A percentile compares a stretch with the other conserved stretches of the same genome.
Evolutionary conservation across 2,888 invertebrate genomes (phyloP).

Genomic region (Phengaris alcon): DNA sequence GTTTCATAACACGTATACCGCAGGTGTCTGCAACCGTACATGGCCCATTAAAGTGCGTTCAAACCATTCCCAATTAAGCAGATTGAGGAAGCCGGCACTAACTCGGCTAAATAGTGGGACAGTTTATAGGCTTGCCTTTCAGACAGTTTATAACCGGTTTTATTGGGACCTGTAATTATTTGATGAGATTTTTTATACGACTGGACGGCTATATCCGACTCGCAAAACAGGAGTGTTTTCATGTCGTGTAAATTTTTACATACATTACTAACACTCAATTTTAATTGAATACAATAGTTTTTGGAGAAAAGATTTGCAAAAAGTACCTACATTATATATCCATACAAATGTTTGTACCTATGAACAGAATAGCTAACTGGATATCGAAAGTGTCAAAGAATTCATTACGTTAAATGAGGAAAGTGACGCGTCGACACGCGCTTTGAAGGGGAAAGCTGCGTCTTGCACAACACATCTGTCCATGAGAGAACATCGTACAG

Average conservation of each 20-base stretch:
- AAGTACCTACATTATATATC: too few relatives aligned
- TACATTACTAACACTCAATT: not conserved
- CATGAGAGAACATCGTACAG: too few relatives aligned
- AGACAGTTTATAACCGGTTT: conserved; percentile 49
- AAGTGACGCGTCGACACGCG: too few relatives aligned
- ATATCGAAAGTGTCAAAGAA: too few relatives aligned
- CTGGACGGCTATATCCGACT: not conserved
- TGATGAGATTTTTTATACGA: conserved; percentile 20
- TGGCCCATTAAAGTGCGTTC: conserved; percentile 54
- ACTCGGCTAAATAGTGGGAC: conserved; percentile 69
- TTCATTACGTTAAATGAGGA: too few relatives aligned
- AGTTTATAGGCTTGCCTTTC: conserved; percentile 61
- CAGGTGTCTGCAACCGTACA: conserved; percentile 33
- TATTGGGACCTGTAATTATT: conserved; percentile 29
- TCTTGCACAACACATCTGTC: too few relatives aligned
- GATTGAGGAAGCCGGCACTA: conserved; percentile 72
- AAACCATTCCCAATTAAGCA: conserved; percentile 74
- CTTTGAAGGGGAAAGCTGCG: too few relatives aligned
- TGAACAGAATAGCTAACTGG: too few relatives aligned
- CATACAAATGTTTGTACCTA: too few relatives aligned
- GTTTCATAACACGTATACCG: too few relatives aligned
- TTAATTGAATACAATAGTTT: too few relatives aligned
- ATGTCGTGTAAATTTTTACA: not conserved
- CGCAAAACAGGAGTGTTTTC: not conserved
- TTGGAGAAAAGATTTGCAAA: too few relatives aligned